Evolutionary conservation across 2,113 vertebrate genomes (phyloP).

Genomic region (Hassar affinis): DNA sequence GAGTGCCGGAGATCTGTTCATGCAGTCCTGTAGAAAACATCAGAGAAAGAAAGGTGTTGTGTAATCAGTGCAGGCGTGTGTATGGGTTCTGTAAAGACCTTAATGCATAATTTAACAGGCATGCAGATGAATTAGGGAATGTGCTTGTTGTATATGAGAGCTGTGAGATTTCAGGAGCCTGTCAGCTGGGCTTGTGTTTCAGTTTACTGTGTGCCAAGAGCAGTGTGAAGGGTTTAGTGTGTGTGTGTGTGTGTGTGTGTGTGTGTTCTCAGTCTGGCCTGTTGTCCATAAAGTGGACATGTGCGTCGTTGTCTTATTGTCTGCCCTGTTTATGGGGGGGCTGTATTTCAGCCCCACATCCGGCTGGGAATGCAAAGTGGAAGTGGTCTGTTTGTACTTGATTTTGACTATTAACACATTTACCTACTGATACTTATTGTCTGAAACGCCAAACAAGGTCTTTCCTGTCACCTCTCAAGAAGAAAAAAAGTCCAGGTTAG

Average conservation of each 20-base stretch:
- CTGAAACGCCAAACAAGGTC: background rate
- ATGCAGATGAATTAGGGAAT: background rate
- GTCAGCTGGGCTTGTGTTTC: conserved; percentile 10
- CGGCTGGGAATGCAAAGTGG: conserved; percentile 43
- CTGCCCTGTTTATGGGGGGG: conserved; percentile 47
- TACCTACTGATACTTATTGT: conserved; percentile 14
- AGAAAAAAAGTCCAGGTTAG: background rate
- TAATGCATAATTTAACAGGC: background rate
- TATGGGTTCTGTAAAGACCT: background rate
- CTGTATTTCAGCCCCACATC: conserved; percentile 42
- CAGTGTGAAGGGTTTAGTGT: conserved; percentile 28
- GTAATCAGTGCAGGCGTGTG: background rate
- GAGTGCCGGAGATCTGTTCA: background rate
- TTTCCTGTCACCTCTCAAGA: background rate
- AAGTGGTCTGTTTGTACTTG: conserved; percentile 52
- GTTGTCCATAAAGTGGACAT: conserved; percentile 37
- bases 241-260: conserved; percentile 21
- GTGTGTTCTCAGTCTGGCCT: conserved; percentile 40
- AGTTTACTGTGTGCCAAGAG: conserved; percentile 16
- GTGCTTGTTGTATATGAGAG: background rate
- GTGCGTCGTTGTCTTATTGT: conserved; percentile 44
- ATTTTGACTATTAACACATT: conserved; percentile 46
- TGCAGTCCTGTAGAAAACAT: background rate
- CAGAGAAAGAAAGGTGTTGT: background rate
- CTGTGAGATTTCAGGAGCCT: background rate